Evolutionary conservation across 2,888 invertebrate genomes (phyloP).

Genomic region (Folsomia candida): DNA sequence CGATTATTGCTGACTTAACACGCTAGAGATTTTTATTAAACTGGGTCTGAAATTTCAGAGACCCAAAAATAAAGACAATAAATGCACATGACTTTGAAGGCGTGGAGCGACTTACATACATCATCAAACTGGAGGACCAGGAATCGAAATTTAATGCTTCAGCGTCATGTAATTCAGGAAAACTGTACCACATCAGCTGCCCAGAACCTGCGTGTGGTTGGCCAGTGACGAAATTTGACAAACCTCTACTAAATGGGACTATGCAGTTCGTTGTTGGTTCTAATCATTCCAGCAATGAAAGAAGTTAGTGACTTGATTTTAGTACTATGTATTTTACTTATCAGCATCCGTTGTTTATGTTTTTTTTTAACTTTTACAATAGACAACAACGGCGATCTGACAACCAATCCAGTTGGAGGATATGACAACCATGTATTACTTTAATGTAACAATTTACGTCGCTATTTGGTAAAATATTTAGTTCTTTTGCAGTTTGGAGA

Average conservation of each 20-base stretch:
- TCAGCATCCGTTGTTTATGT: no score
- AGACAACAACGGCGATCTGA: no score
- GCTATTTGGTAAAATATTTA: neutral
- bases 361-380: no score
- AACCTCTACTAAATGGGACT: no score
- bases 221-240: slow-evolving; percentile 21
- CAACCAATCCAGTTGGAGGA: slow-evolving; percentile 70
- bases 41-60: neutral
- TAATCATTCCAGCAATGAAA: no score
- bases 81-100: neutral
- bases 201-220: slow-evolving; percentile 35
- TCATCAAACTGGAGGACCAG: neutral
- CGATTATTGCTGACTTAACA: neutral
- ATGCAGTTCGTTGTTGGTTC: no score
- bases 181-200: no score
- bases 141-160: slow-evolving; percentile 1
- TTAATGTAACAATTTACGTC: no score
- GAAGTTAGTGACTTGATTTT: no score
- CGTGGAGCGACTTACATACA: neutral
- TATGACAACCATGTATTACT: slow-evolving; percentile 63
- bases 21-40: neutral
- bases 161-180: slow-evolving; percentile 9
- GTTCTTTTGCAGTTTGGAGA: slow-evolving; percentile 55
- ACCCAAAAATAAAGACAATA: neutral
- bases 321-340: no score